phyloP scores from a whole-genome alignment of 2,888 invertebrate species.

The Protodeltote pygarga region DNA sequence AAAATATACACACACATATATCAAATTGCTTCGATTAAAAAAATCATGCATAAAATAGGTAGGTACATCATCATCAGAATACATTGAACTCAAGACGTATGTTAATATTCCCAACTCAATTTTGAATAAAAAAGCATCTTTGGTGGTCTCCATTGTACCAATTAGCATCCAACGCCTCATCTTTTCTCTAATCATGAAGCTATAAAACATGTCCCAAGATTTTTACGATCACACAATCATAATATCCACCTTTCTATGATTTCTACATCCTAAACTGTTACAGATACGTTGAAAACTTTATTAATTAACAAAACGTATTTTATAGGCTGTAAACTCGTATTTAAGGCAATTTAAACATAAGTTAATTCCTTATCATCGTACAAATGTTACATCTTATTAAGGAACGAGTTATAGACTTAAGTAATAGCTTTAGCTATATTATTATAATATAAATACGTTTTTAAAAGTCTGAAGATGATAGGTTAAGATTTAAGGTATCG shows the following conservation, averaged over 20 bases:
- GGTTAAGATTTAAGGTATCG: conserved; percentile 49
- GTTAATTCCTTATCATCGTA: conserved; percentile 60
- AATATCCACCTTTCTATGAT: conserved; percentile 54
- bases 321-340: conserved; percentile 59
- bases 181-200: conserved; percentile 59
- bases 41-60: too few species aligned
- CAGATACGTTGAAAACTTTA: conserved; percentile 57
- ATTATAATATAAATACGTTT: conserved; percentile 58
- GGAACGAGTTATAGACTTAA: conserved; percentile 49
- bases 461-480: conserved; percentile 54
- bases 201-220: conserved; percentile 61
- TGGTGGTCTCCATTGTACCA: conserved; percentile 75
- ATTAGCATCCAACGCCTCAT: conserved; percentile 72
- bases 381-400: conserved; percentile 55
- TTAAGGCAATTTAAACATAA: conserved; percentile 55
- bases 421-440: conserved; percentile 47
- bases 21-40: too few species aligned
- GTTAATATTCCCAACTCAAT: conserved; percentile 52
- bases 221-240: conserved; percentile 66
- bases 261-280: conserved; percentile 61
- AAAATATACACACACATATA: too few species aligned
- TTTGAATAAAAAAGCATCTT: conserved; percentile 57
- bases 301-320: conserved; percentile 63
- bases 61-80: too few species aligned
- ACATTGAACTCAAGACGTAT: conserved; percentile 42